Conservation (phyloP, 2,113 vertebrate genomes). For the Baryphthengus martii region DNA sequence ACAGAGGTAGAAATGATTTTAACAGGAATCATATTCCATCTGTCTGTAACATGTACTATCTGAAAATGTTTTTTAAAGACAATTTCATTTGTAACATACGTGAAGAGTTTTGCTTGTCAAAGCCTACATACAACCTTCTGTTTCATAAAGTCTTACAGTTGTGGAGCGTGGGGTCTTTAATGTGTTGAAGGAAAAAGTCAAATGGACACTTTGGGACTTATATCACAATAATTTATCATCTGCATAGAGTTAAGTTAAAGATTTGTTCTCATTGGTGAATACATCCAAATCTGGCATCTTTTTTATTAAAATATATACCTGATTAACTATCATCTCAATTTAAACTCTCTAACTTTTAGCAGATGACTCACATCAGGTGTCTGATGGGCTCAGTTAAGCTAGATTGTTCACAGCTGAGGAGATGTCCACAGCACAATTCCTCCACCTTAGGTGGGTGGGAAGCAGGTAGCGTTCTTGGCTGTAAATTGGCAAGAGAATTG, state of each 20-base stretch:
- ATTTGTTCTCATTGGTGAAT: not conserved
- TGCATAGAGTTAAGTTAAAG: not conserved
- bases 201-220: not conserved
- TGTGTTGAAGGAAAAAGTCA: slow-evolving; percentile 3
- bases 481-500: not conserved
- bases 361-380: not conserved
- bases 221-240: not conserved
- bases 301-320: not conserved
- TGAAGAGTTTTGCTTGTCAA: not conserved
- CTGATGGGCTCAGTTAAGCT: not conserved
- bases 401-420: not conserved
- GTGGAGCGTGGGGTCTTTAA: not conserved
- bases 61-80: not conserved
- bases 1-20: not conserved
- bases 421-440: not conserved
- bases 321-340: not conserved
- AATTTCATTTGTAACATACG: not conserved
- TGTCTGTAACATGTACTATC: not conserved
- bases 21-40: not conserved
- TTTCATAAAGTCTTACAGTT: not conserved
- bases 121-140: not conserved
- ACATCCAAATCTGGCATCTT: not conserved
- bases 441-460: not conserved
- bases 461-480: not conserved
- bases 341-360: not conserved